phyloP scores from a whole-genome alignment of 2,797 vertebrate genomes.

The Bradypodion pumilum region DNA sequence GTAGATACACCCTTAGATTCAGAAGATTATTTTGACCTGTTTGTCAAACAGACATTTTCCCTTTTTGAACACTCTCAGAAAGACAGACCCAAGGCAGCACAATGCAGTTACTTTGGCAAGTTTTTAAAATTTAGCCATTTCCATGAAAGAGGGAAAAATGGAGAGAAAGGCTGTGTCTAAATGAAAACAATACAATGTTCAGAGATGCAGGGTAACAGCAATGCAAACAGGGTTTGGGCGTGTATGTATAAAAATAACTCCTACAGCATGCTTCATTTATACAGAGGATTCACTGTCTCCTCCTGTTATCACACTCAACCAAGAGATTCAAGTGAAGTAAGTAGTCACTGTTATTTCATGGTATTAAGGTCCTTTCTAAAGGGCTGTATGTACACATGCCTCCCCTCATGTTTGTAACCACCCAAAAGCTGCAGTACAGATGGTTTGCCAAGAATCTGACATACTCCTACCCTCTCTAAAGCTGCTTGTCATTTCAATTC shows the following conservation, averaged over 20 bases:
- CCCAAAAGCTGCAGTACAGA: conserved; percentile 40
- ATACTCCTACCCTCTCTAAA: conserved; percentile 53
- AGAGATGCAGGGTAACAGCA: conserved; percentile 53
- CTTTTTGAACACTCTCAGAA: neutral
- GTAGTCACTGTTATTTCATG: neutral
- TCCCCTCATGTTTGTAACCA: conserved; percentile 35
- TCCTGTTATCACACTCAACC: neutral
- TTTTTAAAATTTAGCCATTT: conserved; percentile 18
- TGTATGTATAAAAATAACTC: conserved; percentile 46
- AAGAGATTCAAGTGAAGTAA: conserved; percentile 21
- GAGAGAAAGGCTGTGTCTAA: conserved; percentile 43
- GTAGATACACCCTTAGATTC: neutral
- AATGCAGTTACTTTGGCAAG: neutral
- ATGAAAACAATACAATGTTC: conserved; percentile 51
- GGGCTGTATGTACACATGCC: neutral
- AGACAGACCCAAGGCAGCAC: no score
- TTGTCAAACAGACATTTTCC: neutral
- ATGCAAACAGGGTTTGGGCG: conserved; percentile 30
- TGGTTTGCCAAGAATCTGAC: conserved; percentile 59
- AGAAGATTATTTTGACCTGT: neutral
- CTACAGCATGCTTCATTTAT: neutral
- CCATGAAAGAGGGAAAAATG: conserved; percentile 57
- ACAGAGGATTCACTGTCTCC: neutral
- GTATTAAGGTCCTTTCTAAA: conserved; percentile 41
- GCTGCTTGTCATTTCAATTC: conserved; percentile 40